Base-by-base conservation (phyloP, 2,797 vertebrate genomes). In the Hydrocynus forskahlii region DNA sequence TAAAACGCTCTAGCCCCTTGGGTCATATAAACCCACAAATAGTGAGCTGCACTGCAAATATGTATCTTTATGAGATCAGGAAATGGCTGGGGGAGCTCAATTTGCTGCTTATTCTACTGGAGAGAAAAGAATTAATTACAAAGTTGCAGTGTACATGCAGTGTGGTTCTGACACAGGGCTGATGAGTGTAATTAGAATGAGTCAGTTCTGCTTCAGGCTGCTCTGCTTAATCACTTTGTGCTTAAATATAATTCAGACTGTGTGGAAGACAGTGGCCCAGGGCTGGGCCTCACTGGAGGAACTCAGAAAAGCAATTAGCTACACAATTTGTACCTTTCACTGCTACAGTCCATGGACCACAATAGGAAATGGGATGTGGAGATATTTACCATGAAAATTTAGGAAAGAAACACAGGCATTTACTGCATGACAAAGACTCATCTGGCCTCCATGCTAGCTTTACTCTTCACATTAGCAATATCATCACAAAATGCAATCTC, bases 131-230 rank as follows among this genome's bases (percentile, higher is more conserved):
- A 83, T 83, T 79, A 79, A 83, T 79, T 83, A 69, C 76, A 79
- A 83, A 79, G 81, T 63, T 79, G 71, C 71, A 75, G 63, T 60
- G 63, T 69, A 67, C 45, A 38, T 70, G 76, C 29, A 50, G 17
- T 70, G 76, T 60, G 76, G 60, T 23, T 59, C 13, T 40, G 76
- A 71, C 64, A n/a, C 68, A 62, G 69, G 17, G 72, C 68, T 82
- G 84, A 80, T 68, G 83, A 80, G 83, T 62, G 76, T 79, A 80
- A 80, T 85, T 80, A 80, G 76, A 77, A 63, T 59, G 68, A 82
- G 75, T 83, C 84, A 40, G 55, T 68, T 64, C 70, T 79, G 74
- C 63, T 71, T 54, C 48, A 17, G 68, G 77, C 68, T 55, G 35
- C n/a, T 62, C 73, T 77, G 81, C 54, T 82, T 80, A 79, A 45